Base-by-base conservation (phyloP, 2,888 invertebrate species). In the Dryadula phaetusa region DNA sequence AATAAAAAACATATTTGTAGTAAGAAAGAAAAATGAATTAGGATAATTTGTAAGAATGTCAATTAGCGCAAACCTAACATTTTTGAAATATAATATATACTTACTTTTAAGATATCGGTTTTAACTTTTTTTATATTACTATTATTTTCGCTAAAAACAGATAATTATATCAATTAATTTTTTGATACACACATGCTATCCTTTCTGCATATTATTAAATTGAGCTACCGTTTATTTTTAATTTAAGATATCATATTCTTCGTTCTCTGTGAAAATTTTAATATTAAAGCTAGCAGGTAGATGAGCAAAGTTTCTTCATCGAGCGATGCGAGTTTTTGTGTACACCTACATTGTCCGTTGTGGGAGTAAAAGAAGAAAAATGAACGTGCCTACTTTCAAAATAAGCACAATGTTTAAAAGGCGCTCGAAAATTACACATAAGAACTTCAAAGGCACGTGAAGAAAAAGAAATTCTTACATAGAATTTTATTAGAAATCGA, bases 231-330 rank as follows among this genome's bases (percentile, higher is more conserved):
- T 20, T 34, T 64, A 54, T 16, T 46, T 46, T 46, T 28, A 47
- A 56, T 47, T 47, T 37, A 0, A 47, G 64, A 56, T 56, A 56
- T 46, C 22, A 20, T 63, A 44, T 69, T 58, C 44, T 60, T 46
- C 22, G 44, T 53, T 52, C 44, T 62, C 40, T 66, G 49, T 62
- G 49, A 66, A 63, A 63, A 32, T 69, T 69, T 66, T 69, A 69
- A 69, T 69, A 69, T 64, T 66, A 66, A 66, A 69, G 69, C 69
- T 69, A 63, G 63, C 69, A 66, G 58, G 69, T 69, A 69, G 66
- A 69, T 69, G 69, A 69, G 69, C 69, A 69, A 69, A 69, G 69
- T 69, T 69, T 69, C 69, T 63, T 66, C 69, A 69, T 66, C 69
- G 69, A 66, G 66, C 66, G 69, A 69, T 69, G 66, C 47, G 69